Evolutionary conservation across 2,797 vertebrate genomes (phyloP).

Genomic region (Etheostoma perlongum): DNA sequence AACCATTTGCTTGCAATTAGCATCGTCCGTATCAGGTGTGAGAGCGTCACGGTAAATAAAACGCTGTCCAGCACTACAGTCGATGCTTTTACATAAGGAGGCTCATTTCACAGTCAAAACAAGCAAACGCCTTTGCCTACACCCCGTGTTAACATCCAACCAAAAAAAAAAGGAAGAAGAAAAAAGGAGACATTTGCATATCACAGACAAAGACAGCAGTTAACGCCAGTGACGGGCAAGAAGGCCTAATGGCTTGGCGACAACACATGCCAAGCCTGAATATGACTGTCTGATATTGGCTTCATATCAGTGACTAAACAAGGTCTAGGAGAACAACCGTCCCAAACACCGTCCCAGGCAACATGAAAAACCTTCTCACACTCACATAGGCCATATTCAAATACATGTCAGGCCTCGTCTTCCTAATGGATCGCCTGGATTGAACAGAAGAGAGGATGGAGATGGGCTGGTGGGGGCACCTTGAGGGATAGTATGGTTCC

Average conservation of each 20-base stretch:
- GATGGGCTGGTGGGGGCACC: slow-evolving; percentile 89
- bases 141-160: slow-evolving; percentile 77
- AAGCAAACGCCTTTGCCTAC: slow-evolving; percentile 82
- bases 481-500: slow-evolving; percentile 91
- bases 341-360: slow-evolving; percentile 80
- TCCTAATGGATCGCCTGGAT: slow-evolving; percentile 84
- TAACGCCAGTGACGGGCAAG: slow-evolving; percentile 81
- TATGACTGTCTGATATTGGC: slow-evolving; percentile 78
- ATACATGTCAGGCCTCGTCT: slow-evolving; percentile 83
- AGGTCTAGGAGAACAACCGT: slow-evolving; percentile 57
- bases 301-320: slow-evolving; percentile 72
- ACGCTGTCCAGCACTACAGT: slow-evolving; percentile 73
- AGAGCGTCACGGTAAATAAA: slow-evolving; percentile 83
- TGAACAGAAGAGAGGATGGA: slow-evolving; percentile 88
- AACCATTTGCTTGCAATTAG: slow-evolving; percentile 84
- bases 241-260: slow-evolving; percentile 83
- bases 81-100: slow-evolving; percentile 83
- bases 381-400: slow-evolving; percentile 87
- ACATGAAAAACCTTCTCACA: slow-evolving; percentile 74
- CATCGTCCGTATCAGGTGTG: slow-evolving; percentile 82
- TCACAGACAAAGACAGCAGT: slow-evolving; percentile 87
- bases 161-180: slow-evolving; percentile 69
- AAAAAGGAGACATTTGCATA: slow-evolving; percentile 84
- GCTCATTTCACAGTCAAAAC: slow-evolving; percentile 86
- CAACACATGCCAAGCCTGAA: slow-evolving; percentile 79